Base-by-base conservation (phyloP, 2,797 vertebrate species). In the Anolis apletophallus region DNA sequence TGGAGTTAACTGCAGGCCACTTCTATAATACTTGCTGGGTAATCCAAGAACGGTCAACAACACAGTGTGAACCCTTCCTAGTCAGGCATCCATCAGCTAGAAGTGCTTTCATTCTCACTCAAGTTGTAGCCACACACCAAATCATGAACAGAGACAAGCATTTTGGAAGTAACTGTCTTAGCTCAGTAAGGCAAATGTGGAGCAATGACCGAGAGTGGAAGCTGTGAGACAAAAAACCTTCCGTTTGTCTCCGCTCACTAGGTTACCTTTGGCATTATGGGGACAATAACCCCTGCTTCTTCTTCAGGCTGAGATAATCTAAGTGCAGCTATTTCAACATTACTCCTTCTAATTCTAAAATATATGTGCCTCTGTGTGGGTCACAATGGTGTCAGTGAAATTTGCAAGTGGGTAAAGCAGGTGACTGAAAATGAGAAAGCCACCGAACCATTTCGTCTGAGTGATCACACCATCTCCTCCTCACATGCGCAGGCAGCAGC, bases 361-460 rank as follows among this genome's bases (percentile, higher is more conserved):
- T n/a, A 55, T 54, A 68, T n/a, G 1, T 23, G 21, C 29, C 8
- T 54, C 2, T 73, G 14, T 73, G 14, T 21, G 14, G 17, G 13
- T 52, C 26, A n/a, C 12, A 23, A 12, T n/a, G 32, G 5, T 40
- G 8, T 32, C 68, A 83, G 5, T 29, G 54, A 77, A n/a, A 87
- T 54, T 79, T 64, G 68, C 17, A 10, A 40, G 50, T 64, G 40
- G 6, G 16, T 34, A 64, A 64, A 40, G 68, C 81, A 87, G 69
- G 26, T 87, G 81, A 84, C 55, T 16, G 75, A 87, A 84, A 87
- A 73, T 67, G 55, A 87, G 74, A 84, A 17, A 73, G 73, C 46
- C 55, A 54, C 55, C 73, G 75, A 83, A 52, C 75, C 68, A 32
- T 79, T 73, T 84, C 32, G 61, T 73, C 19, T 40, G 34, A 16